These are phyloP conservation scores for Rhadinocentrus ornatus DNA, from an alignment of 2,797 vertebrate species.

Conservation along the genomic window DNA sequence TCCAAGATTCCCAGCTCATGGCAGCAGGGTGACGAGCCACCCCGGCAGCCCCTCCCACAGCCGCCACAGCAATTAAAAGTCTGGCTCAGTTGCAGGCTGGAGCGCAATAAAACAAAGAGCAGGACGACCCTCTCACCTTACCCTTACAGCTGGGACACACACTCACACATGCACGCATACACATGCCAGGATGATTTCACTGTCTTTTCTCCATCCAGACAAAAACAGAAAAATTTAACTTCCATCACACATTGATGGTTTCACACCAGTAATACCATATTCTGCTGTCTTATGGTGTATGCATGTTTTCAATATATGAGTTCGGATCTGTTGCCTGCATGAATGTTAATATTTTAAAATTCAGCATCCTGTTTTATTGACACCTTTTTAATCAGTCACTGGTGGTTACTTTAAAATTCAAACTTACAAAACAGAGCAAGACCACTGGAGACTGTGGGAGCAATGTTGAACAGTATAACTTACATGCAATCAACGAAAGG, in stretches of 20 bases:
- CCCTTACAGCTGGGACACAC: conserved; percentile 59
- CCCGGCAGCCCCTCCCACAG: conserved; percentile 65
- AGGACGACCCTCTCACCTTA: conserved; percentile 79
- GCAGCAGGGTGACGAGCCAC: conserved; percentile 73
- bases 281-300: background rate
- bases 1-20: conserved; percentile 77
- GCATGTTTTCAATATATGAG: too few species aligned
- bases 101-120: conserved; percentile 76
- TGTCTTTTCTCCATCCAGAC: background rate
- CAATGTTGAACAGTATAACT: too few species aligned
- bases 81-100: conserved; percentile 74
- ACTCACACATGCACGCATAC: conserved; percentile 22
- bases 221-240: conserved; percentile 26
- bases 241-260: conserved; percentile 12
- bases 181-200: conserved; percentile 43
- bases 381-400: too few species aligned
- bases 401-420: too few species aligned
- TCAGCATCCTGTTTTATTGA: too few species aligned
- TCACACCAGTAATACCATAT: background rate
- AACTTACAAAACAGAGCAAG: too few species aligned
- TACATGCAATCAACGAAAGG: too few species aligned
- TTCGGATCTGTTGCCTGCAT: too few species aligned
- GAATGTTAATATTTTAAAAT: too few species aligned
- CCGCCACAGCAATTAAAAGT: conserved; percentile 79
- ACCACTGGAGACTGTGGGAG: too few species aligned